Evolutionary conservation across 2,113 vertebrate species (phyloP).

Genomic region (Cyanistes caeruleus): DNA sequence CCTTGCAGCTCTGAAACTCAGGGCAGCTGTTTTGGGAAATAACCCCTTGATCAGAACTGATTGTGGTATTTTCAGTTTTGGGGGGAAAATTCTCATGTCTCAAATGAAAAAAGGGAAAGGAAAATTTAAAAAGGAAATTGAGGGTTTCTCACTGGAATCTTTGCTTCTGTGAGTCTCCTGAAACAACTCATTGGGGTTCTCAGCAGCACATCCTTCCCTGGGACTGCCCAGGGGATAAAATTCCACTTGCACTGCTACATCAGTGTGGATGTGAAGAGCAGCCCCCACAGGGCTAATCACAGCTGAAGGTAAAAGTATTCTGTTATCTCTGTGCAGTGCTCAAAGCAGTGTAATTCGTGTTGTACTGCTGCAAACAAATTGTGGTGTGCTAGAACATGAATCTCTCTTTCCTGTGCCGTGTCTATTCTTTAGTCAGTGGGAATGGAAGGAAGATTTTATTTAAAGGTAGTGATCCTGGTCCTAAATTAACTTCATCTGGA

Average conservation of each 20-base stretch:
- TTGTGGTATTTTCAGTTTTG: background rate
- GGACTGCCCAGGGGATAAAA: background rate
- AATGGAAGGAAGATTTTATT: background rate
- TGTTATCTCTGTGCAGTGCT: background rate
- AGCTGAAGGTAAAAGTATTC: background rate
- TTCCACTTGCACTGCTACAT: fast-evolving
- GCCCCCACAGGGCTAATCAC: background rate
- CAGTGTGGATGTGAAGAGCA: background rate
- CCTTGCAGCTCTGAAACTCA: background rate
- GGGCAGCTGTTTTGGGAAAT: background rate
- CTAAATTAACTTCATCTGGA: background rate
- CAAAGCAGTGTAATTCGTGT: background rate
- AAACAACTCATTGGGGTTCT: background rate
- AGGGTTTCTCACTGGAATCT: background rate
- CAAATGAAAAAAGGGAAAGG: background rate
- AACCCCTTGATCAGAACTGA: background rate
- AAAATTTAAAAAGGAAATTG: background rate
- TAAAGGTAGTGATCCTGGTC: background rate
- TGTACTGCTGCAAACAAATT: background rate
- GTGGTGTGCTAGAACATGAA: background rate
- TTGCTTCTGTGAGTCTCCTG: background rate
- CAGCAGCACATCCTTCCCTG: fast-evolving
- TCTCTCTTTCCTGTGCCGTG: background rate
- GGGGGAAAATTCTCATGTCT: background rate
- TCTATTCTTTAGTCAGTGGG: background rate